A percentile compares a stretch with the other conserved stretches of the same genome.
These are phyloP conservation scores for Tachuris rubrigastra DNA, from an alignment of 2,113 vertebrate genomes.

Conservation along the genomic window DNA sequence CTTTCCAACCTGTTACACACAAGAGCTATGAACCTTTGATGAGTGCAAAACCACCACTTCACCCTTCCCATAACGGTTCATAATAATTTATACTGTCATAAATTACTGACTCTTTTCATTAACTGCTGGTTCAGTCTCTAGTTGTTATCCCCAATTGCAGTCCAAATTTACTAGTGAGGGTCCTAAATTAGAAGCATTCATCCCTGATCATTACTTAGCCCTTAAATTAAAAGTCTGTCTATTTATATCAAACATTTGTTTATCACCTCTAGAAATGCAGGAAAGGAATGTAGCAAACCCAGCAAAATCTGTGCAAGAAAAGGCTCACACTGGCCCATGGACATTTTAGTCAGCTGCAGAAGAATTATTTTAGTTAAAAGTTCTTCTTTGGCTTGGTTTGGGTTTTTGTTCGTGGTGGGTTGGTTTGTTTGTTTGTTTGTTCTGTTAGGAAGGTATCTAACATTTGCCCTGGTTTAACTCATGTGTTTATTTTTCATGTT, in stretches of 20 bases:
- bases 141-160: neutral
- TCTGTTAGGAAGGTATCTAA: neutral
- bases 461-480: neutral
- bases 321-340: neutral
- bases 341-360: neutral
- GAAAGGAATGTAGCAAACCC: neutral
- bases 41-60: neutral
- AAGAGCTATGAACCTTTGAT: neutral
- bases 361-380: neutral
- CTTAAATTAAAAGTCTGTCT: neutral
- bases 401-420: neutral
- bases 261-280: neutral
- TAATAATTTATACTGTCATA: neutral
- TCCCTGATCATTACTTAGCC: neutral
- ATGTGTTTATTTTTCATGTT: neutral
- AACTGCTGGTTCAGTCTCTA: neutral
- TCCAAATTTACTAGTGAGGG: neutral
- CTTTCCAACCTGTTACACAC: neutral
- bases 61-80: neutral
- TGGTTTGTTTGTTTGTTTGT: neutral
- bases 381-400: neutral
- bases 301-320: neutral
- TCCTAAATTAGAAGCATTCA: neutral
- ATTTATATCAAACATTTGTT: neutral
- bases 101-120: neutral